Conservation (phyloP, 2,888 invertebrate genomes). For the Ichneumoninae sp. region DNA sequence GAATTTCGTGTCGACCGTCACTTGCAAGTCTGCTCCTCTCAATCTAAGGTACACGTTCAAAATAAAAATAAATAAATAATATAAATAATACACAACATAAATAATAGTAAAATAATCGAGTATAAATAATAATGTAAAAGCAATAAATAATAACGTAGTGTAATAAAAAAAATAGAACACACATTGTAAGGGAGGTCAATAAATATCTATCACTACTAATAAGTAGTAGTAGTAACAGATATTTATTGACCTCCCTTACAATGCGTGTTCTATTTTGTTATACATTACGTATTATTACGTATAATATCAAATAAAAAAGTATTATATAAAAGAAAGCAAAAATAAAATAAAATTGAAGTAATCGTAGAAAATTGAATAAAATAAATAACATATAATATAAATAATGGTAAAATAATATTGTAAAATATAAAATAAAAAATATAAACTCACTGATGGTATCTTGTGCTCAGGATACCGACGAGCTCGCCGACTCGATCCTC, state of each 20-base stretch:
- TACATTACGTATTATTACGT: too few relatives aligned
- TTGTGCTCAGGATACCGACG: constrained; percentile 91
- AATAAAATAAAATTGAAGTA: too few relatives aligned
- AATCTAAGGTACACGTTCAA: constrained; percentile 85
- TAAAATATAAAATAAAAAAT: constrained; percentile 9
- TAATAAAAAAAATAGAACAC: too few relatives aligned
- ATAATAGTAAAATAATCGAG: background rate
- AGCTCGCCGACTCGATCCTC: constrained; percentile 95
- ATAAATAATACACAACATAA: background rate
- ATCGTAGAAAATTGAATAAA: too few relatives aligned
- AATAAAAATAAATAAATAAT: constrained; percentile 65
- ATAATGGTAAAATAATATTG: constrained; percentile 2
- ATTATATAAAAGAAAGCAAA: too few relatives aligned
- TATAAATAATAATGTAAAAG: background rate
- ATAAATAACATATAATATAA: background rate
- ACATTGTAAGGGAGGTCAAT: too few relatives aligned
- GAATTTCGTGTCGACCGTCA: constrained; percentile 90
- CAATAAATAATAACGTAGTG: too few relatives aligned
- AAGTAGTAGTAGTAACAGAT: too few relatives aligned
- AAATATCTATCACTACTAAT: too few relatives aligned
- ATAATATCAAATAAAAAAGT: too few relatives aligned
- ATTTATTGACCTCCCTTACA: too few relatives aligned
- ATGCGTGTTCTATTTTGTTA: too few relatives aligned
- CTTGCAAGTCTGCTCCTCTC: constrained; percentile 89
- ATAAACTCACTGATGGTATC: constrained; percentile 90